Evolutionary conservation across 2,113 vertebrate genomes (phyloP), one percentile per base, ranked within the genome.

Genomic region (Hemiscyllium ocellatum): DNA sequence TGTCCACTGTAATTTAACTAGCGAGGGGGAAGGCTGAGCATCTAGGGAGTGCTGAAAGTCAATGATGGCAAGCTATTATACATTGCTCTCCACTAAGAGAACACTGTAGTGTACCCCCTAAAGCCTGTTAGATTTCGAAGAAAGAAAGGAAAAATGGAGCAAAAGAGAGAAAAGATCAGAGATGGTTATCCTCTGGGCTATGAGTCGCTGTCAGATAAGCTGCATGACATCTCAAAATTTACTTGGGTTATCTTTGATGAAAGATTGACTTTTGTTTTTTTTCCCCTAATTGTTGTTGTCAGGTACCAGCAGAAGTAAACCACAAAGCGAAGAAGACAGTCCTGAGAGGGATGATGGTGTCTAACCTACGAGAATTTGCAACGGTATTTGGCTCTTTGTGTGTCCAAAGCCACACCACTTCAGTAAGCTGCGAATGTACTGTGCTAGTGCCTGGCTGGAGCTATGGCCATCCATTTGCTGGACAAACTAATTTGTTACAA

Each of bases 251-350:
- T 65, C 52, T 66, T 20, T 68, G 89, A 65, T 1, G 20, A 37
- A 93, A 66, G 22, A 7, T 68, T 20, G 66, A 42, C 61, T 66
- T 93, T 93, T 93, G 37, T 66, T 26, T 50, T 37, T 61, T 56
- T 76, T 33, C 2, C 37, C 15, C 19, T 19, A 20, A 8, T 22
- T 91, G 10, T 66, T n/a, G 12, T n/a, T 56, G 37, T 68, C 89
- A 93, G 89, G 89, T n/a, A 93, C 89, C 65, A 93, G 89, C 89
- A 93, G 89, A 93, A 37, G 89, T 93, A 93, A 93, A 66, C 65
- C 89, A n/a, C 89, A 93, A 37, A 68, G 89, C 61, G 89, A 93
- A 61, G 89, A 66, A 93, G 89, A 93, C 61, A 93, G 89, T 33
- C 89, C 89, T 22, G 89, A 68, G 61, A 93, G 61, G 89, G 66